Base-by-base conservation (phyloP, 2,888 invertebrate genomes). In the Lobophora halterata region DNA sequence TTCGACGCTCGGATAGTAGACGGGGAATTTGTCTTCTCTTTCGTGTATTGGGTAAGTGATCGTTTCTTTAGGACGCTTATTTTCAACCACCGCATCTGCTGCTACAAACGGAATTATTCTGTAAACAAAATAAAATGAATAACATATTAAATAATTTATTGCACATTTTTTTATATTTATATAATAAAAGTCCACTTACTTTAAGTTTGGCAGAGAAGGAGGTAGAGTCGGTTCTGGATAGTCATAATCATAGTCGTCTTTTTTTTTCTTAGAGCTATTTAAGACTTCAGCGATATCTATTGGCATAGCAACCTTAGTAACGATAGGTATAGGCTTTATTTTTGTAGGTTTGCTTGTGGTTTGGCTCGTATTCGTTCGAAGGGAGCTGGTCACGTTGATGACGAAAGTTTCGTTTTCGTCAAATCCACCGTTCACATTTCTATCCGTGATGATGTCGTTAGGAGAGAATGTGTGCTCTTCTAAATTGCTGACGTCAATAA, bases 81-180 rank as follows among this genome's bases (percentile, higher is more conserved):
- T 88, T 46, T 91, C 89, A 8, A 92, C 88, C 6, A 95, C 90
- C 1, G 96, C 96, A 67, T 96, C 96, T 2, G 95, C 94, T 14
- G 95, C 95, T 44, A 95, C 91, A 71, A 96, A 96, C 3, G 95
- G 95, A 57, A 96, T 95, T 31, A 96, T 96, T 69, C 95, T 95
- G 77, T 27, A 88, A 88, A 31, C 3, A 25, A n/a, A 11, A 21
- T 10, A 5, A 20, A 28, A 8, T 11, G 5, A 18, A 21, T 10
- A 5, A 20, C 21, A 8, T 11, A 5, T 11, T 18, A 19, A 9
- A 12, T 5, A n/a, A 12, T 2, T 24, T 5, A 6, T 3, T 1
- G 4, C 5, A 28, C 12, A 31, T 19, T 3, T n/a, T n/a, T 21
- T 8, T 16, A 23, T 20, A 34, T 21, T 24, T 21, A 6, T 13